phyloP scores from a whole-genome alignment of 2,888 invertebrate genomes.

The Pachydiplax longipennis region DNA sequence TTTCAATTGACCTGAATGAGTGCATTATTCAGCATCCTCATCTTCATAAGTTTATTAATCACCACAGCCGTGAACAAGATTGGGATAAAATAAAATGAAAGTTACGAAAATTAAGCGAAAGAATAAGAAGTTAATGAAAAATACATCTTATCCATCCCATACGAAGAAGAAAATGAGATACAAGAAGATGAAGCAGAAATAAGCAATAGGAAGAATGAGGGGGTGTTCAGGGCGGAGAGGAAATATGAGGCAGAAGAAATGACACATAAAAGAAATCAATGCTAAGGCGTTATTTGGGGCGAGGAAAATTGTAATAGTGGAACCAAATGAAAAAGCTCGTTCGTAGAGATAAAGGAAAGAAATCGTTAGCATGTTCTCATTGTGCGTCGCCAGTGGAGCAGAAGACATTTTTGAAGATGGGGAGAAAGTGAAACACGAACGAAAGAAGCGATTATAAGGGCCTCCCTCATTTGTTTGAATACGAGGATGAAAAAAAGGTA shows the following conservation, averaged over 20 bases:
- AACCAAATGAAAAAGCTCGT: constrained; percentile 27
- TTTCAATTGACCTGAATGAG: too few relatives aligned
- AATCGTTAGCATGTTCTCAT: constrained; percentile 29
- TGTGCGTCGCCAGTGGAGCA: constrained; percentile 2
- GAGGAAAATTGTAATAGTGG: background rate
- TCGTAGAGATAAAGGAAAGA: constrained; percentile 27
- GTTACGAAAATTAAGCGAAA: too few relatives aligned
- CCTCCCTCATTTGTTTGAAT: background rate
- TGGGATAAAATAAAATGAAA: too few relatives aligned
- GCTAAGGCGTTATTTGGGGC: background rate
- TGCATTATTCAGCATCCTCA: too few relatives aligned
- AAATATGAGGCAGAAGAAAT: background rate
- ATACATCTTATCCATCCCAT: too few relatives aligned
- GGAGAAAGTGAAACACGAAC: background rate
- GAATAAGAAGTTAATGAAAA: too few relatives aligned
- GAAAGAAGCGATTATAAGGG: background rate
- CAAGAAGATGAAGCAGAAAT: too few relatives aligned
- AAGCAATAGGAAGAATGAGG: too few relatives aligned
- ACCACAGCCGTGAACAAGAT: too few relatives aligned
- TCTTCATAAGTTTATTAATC: too few relatives aligned
- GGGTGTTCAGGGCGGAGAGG: background rate
- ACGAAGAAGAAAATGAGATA: too few relatives aligned
- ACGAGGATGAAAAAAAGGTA: background rate
- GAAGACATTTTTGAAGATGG: background rate
- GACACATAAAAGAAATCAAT: background rate